These are phyloP conservation scores for Lycocorax pyrrhopterus DNA, from an alignment of 2,113 vertebrate genomes.

Conservation along the genomic window DNA sequence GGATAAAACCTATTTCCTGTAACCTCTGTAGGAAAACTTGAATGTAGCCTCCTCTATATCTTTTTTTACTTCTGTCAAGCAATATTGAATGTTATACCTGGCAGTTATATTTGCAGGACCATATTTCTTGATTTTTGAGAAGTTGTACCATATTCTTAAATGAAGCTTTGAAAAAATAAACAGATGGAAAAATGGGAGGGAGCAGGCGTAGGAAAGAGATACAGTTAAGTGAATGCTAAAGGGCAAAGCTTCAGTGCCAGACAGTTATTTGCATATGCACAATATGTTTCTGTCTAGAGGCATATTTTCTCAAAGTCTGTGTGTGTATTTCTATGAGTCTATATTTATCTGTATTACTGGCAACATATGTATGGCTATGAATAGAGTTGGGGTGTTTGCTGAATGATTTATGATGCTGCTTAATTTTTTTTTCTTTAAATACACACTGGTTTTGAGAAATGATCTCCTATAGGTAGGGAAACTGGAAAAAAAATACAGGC, in stretches of 20 bases:
- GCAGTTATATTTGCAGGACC: conserved; percentile 58
- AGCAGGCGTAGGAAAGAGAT: conserved; percentile 48
- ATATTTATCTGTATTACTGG: conserved; percentile 78
- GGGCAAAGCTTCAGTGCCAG: conserved; percentile 74
- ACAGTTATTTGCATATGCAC: conserved; percentile 79
- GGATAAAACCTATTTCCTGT: conserved; percentile 60
- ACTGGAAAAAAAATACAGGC: not conserved
- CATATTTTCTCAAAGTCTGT: conserved; percentile 71
- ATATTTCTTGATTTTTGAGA: conserved; percentile 71
- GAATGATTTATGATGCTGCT: conserved; percentile 63
- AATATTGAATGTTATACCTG: conserved; percentile 61
- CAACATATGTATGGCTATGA: conserved; percentile 77
- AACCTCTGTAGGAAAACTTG: conserved; percentile 66
- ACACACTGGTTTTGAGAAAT: not conserved
- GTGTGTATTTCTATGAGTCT: conserved; percentile 74
- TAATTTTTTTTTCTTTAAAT: conserved; percentile 52
- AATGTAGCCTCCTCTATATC: not conserved
- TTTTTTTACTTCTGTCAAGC: not conserved
- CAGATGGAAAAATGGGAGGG: conserved; percentile 68
- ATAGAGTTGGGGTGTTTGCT: conserved; percentile 68
- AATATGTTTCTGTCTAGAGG: conserved; percentile 78
- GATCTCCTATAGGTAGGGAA: not conserved
- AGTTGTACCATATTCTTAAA: conserved; percentile 61
- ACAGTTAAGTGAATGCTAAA: conserved; percentile 71
- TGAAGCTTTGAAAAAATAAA: conserved; percentile 66